Evolutionary conservation across 2,888 invertebrate genomes (phyloP).

Genomic region (Caenorhabditis angaria): DNA sequence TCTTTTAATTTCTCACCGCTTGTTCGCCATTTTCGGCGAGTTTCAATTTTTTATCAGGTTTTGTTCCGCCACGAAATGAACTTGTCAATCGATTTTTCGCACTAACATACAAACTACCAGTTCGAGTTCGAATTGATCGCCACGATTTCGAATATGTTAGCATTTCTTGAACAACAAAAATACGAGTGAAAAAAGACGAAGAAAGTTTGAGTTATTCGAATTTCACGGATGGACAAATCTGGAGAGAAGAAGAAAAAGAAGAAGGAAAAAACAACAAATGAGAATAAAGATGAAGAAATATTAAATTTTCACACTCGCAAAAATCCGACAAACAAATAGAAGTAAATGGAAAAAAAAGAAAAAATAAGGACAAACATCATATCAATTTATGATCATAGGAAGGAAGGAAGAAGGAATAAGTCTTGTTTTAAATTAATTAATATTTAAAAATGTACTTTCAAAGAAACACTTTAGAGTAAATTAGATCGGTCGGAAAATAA

Average conservation of each 20-base stretch:
- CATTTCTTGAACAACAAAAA: constrained; percentile 28
- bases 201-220: background rate
- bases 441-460: too few relatives aligned
- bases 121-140: constrained; percentile 51
- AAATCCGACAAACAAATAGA: constrained; percentile 4
- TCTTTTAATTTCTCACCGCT: background rate
- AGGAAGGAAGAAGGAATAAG: too few relatives aligned
- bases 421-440: too few relatives aligned
- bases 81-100: constrained; percentile 49
- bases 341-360: constrained; percentile 2
- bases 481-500: too few relatives aligned
- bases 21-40: background rate
- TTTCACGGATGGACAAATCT: background rate
- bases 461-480: too few relatives aligned
- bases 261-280: background rate
- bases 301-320: too few relatives aligned
- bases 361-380: constrained; percentile 5
- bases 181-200: background rate
- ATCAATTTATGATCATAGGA: background rate
- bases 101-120: constrained; percentile 53
- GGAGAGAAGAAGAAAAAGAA: background rate
- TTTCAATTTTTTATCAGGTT: constrained; percentile 4
- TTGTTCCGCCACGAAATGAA: constrained; percentile 41
- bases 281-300: background rate
- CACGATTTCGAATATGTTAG: constrained; percentile 57